Percentiles rank a stretch among this genome's conserved stretches.
Conservation (phyloP, 2,113 vertebrate species). For the Spea multiplicata region DNA sequence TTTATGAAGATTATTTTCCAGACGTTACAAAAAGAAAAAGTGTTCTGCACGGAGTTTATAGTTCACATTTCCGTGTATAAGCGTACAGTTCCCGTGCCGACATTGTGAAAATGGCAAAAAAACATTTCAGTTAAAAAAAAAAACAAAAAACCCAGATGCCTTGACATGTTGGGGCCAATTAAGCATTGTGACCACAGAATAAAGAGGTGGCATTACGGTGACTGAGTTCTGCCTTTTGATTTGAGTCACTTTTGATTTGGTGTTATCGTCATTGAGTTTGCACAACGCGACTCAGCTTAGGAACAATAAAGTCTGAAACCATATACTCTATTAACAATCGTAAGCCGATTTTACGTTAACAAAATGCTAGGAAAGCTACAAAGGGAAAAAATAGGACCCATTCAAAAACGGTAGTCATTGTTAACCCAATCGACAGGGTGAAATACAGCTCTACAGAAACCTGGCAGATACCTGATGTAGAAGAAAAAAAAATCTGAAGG, state of each 20-base stretch:
- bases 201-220: neutral
- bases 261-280: too few relatives aligned
- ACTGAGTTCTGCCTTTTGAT: neutral
- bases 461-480: too few relatives aligned
- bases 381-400: too few relatives aligned
- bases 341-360: too few relatives aligned
- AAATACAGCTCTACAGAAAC: too few relatives aligned
- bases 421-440: too few relatives aligned
- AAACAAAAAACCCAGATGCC: neutral
- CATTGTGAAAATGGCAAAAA: neutral
- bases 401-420: too few relatives aligned
- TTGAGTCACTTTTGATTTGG: neutral
- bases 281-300: too few relatives aligned
- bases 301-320: too few relatives aligned
- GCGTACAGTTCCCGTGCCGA: neutral
- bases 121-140: neutral
- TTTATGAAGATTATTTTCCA: slow-evolving; percentile 32
- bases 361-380: too few relatives aligned
- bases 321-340: too few relatives aligned
- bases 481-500: too few relatives aligned
- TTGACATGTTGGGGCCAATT: slow-evolving; percentile 14
- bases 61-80: slow-evolving; percentile 3
- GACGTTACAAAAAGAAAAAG: slow-evolving; percentile 33
- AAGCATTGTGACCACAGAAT: neutral
- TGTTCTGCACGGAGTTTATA: neutral